Evolutionary conservation across 1,140 invertebrate genomes (phyloP).

Genomic region (Diorhabda elongata): DNA sequence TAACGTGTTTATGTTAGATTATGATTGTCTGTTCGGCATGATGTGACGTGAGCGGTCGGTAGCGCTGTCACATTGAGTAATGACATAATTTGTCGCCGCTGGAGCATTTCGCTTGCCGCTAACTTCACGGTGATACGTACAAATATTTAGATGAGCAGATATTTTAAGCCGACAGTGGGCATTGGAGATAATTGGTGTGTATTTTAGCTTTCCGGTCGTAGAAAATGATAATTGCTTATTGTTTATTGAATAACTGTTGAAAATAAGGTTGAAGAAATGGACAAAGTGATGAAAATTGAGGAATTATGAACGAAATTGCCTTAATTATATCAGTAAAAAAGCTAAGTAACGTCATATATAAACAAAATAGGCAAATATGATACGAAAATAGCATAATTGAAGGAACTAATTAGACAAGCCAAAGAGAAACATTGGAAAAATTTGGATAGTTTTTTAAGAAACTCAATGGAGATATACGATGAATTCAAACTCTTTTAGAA

Average conservation of each 20-base stretch:
- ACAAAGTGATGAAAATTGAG: too few relatives aligned
- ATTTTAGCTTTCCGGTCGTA: slow-evolving; percentile 16
- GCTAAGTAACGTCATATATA: too few relatives aligned
- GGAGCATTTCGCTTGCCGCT: slow-evolving; percentile 15
- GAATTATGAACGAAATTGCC: too few relatives aligned
- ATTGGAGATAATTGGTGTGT: slow-evolving; percentile 1
- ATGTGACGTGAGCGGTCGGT: slow-evolving; percentile 27
- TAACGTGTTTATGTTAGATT: slow-evolving; percentile 20
- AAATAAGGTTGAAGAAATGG: too few relatives aligned
- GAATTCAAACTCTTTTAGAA: too few relatives aligned
- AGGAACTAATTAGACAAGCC: too few relatives aligned
- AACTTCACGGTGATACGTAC: slow-evolving; percentile 23
- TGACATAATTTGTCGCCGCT: slow-evolving; percentile 34
- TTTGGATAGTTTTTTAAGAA: too few relatives aligned
- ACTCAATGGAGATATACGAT: too few relatives aligned
- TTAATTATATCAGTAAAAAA: too few relatives aligned
- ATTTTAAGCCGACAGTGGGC: slow-evolving; percentile 13
- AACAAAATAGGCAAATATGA: too few relatives aligned
- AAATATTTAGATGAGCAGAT: slow-evolving; percentile 24
- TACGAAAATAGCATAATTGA: too few relatives aligned
- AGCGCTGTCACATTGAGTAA: slow-evolving; percentile 30
- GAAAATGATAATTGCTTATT: slow-evolving; percentile 1
- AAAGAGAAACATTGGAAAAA: too few relatives aligned
- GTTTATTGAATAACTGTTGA: not conserved
- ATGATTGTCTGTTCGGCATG: slow-evolving; percentile 25